Evolutionary conservation across 2,888 invertebrate genomes (phyloP).

Genomic region (Glyphotaelius pellucidus): DNA sequence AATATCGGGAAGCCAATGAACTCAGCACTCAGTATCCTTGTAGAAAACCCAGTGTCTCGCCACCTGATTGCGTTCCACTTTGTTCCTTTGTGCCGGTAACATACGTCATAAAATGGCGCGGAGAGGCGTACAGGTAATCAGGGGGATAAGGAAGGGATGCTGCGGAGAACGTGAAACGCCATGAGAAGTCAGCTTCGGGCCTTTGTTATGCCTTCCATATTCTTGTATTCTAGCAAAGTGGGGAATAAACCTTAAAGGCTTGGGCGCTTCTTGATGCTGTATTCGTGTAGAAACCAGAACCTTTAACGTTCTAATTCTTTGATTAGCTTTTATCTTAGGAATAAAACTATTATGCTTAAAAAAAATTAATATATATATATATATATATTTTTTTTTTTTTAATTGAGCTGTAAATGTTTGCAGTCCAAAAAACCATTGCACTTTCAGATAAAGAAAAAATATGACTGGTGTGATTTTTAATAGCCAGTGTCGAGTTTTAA

Average conservation of each 20-base stretch:
- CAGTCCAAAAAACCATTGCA: no score
- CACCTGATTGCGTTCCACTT: constrained; percentile 12
- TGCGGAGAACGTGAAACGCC: constrained; percentile 33
- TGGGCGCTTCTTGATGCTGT: background rate
- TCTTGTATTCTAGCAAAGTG: background rate
- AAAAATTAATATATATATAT: background rate
- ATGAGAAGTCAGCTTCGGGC: constrained; percentile 39
- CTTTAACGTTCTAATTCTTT: background rate
- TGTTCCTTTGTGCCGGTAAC: constrained; percentile 36
- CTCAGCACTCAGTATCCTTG: background rate
- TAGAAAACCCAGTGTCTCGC: background rate
- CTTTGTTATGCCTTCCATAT: constrained; percentile 8
- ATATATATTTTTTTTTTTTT: background rate
- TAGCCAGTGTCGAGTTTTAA: no score
- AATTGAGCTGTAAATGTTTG: no score
- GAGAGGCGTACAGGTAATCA: constrained; percentile 47
- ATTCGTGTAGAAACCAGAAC: background rate
- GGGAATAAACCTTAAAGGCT: constrained; percentile 15
- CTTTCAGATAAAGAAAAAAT: no score
- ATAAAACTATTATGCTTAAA: background rate
- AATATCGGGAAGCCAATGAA: background rate
- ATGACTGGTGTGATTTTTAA: no score
- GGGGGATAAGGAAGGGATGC: constrained; percentile 1
- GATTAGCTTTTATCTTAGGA: background rate
- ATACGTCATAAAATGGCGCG: constrained; percentile 45